A percentile compares a stretch with the other conserved stretches of the same genome.
These are phyloP conservation scores for Drosophila fuyamai DNA, from an alignment of 1,140 invertebrate genomes.

Conservation along the genomic window DNA sequence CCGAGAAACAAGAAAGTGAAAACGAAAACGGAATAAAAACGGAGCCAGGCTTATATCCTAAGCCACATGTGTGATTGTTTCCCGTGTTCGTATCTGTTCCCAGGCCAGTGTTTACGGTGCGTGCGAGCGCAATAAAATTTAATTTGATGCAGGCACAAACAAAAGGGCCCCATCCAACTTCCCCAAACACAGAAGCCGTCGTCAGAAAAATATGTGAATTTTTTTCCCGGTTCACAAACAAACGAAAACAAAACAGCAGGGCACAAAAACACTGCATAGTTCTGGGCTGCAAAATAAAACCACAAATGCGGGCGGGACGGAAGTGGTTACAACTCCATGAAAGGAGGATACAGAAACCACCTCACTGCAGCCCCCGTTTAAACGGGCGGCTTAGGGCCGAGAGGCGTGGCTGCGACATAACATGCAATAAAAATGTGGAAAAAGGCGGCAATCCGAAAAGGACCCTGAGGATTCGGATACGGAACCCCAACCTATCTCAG, in stretches of 20 bases:
- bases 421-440: conserved; percentile 73
- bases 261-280: conserved; percentile 65
- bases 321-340: conserved; percentile 63
- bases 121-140: conserved; percentile 72
- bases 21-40: conserved; percentile 12
- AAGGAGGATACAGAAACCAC: conserved; percentile 30
- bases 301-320: conserved; percentile 68
- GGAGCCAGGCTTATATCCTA: conserved; percentile 48
- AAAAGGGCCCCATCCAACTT: conserved; percentile 12
- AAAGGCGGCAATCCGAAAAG: conserved; percentile 30
- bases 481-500: conserved; percentile 5
- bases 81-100: conserved; percentile 20
- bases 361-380: conserved; percentile 39
- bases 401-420: conserved; percentile 52
- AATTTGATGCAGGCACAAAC: conserved; percentile 65
- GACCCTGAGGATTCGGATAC: conserved; percentile 28
- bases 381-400: conserved; percentile 32
- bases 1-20: conserved; percentile 26
- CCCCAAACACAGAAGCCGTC: conserved; percentile 7
- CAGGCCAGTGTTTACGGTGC: conserved; percentile 43
- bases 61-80: conserved; percentile 46
- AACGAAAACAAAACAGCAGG: conserved; percentile 28
- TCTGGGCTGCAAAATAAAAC: conserved; percentile 65
- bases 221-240: conserved; percentile 1
- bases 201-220: conserved; percentile 15